Evolutionary conservation across 1,140 invertebrate genomes (phyloP), one percentile per base, ranked within the genome.

Genomic region (Drosophila yakuba): DNA sequence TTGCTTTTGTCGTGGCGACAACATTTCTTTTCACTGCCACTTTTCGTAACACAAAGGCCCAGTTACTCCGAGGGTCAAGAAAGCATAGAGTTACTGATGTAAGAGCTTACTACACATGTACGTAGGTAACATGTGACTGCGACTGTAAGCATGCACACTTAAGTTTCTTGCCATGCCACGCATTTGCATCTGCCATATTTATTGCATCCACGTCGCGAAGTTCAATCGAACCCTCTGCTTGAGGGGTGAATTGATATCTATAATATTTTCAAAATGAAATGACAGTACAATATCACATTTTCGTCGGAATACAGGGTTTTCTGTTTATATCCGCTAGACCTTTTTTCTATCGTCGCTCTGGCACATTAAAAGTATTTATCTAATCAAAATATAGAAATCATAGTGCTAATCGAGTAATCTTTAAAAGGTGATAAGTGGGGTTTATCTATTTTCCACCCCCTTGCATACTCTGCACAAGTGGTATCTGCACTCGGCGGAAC

Each of bases 121-220:
- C 8, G 7, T 32, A 32, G n/a, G n/a, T n/a, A 2, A 2, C 8
- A 10, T 8, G 32, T 7, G 28, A 32, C 28, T 69, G 41, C 41
- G 47, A 28, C 41, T 54, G 35, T 38, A 14, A 44, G 44, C 11
- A 55, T 47, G 63, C 17, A 47, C 48, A 54, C 50, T 15, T 39
- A 44, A 36, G 48, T 63, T 72, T 60, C 55, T 57, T 57, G 59
- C 60, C 56, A 41, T 20, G 64, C 69, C 75, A 71, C 66, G 71
- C 61, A 80, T 48, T 68, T 66, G 71, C 61, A 80, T 48, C 64
- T 66, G 68, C 56, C 50, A 51, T 71, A 67, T 80, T 85, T 85
- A 85, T 81, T 63, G 45, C 74, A 71, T 57, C 39, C 56, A 64
- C 50, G 56, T 57, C 68, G 57, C 54, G 59, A 68, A 57, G 48